Percentiles rank a stretch among this genome's conserved stretches.
Conservation (phyloP, 2,888 invertebrate genomes). For the Andrena trimmerana region DNA sequence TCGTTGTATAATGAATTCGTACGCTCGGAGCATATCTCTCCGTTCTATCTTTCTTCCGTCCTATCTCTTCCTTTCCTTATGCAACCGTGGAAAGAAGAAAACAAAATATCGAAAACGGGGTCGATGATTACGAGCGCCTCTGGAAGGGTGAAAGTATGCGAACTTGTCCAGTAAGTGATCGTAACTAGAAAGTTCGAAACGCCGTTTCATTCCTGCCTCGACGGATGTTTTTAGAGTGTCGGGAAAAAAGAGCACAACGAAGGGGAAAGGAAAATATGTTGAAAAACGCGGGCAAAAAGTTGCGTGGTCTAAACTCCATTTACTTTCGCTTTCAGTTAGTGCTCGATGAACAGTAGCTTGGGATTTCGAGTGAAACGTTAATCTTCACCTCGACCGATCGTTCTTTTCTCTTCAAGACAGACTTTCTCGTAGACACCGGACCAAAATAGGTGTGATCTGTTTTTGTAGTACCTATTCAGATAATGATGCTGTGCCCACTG, state of each 20-base stretch:
- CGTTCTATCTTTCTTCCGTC: not conserved
- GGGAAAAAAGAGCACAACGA: not conserved
- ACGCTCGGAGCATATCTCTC: not conserved
- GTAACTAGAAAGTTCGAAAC: constrained; percentile 51
- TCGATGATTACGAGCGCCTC: not conserved
- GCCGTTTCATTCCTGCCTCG: constrained; percentile 26
- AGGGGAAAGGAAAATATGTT: not conserved
- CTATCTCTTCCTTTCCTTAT: not conserved
- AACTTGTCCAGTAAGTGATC: constrained; percentile 50
- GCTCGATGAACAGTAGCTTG: too few species aligned
- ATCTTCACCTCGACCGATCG: too few species aligned
- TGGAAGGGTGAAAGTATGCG: constrained; percentile 64
- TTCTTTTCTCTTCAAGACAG: too few species aligned
- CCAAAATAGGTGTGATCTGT: not conserved
- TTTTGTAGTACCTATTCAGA: not conserved
- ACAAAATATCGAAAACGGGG: not conserved
- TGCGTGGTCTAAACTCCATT: not conserved
- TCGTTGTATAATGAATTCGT: constrained; percentile 4
- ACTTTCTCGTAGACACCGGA: not conserved
- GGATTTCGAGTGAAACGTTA: too few species aligned
- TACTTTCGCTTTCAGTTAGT: too few species aligned
- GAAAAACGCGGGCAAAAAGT: not conserved
- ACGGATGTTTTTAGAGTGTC: not conserved
- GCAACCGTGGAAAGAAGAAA: not conserved
- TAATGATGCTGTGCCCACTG: not conserved